Conservation (phyloP, 1,140 invertebrate species). For the Diploscapter pachys region DNA sequence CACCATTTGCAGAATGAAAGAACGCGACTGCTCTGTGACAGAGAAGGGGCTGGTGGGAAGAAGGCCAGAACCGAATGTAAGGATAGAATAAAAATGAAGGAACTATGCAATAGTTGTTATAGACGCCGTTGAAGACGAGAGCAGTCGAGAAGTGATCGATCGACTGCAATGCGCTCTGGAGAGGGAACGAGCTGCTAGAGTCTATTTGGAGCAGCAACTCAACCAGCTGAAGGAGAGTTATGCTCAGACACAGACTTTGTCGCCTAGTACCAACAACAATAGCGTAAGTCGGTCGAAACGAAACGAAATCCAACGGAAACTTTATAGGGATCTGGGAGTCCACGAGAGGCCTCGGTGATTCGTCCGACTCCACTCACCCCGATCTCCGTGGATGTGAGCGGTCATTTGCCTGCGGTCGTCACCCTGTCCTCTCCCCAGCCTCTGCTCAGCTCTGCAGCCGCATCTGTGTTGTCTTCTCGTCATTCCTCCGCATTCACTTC, state of each 20-base stretch:
- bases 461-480: slow-evolving; percentile 22
- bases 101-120: neutral
- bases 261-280: slow-evolving; percentile 15
- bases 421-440: slow-evolving; percentile 21
- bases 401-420: slow-evolving; percentile 19
- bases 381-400: slow-evolving; percentile 21
- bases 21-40: slow-evolving; percentile 68
- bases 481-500: slow-evolving; percentile 13
- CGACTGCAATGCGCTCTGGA: slow-evolving; percentile 31
- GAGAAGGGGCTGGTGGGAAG: slow-evolving; percentile 19
- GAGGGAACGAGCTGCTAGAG: slow-evolving; percentile 23
- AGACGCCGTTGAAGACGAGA: slow-evolving; percentile 21
- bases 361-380: slow-evolving; percentile 23
- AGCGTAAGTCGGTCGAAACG: slow-evolving; percentile 4
- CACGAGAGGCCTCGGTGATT: slow-evolving; percentile 22
- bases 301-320: neutral
- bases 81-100: neutral
- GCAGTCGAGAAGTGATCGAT: slow-evolving; percentile 27
- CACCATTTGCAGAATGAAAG: slow-evolving; percentile 90
- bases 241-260: slow-evolving; percentile 13
- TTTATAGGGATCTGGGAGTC: neutral
- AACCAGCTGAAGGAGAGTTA: slow-evolving; percentile 26
- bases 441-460: slow-evolving; percentile 25
- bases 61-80: slow-evolving; percentile 33
- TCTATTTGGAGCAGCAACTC: slow-evolving; percentile 22